A percentile compares a stretch with the other conserved stretches of the same genome.
Conservation (phyloP, 2,888 invertebrate genomes). For the Cecidostiba fungosa region DNA sequence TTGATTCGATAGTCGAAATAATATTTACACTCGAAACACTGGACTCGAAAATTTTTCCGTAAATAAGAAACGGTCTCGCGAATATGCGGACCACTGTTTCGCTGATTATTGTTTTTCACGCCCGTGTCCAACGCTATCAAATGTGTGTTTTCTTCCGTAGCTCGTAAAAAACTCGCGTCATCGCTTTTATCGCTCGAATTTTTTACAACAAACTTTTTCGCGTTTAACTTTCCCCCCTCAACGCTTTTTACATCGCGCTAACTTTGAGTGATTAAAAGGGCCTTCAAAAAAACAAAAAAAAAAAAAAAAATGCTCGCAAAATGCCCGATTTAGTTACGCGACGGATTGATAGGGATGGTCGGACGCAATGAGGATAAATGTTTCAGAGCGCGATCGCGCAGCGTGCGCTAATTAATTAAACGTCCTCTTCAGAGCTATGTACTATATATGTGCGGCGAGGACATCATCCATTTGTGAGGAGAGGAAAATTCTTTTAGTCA, state of each 20-base stretch:
- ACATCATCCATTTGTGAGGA: background rate
- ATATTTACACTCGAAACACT: no score
- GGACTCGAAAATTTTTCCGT: no score
- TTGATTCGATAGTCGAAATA: no score
- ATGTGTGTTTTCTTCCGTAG: background rate
- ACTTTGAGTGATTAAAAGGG: conserved; percentile 36
- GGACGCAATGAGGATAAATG: conserved; percentile 50
- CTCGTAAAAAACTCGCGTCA: background rate
- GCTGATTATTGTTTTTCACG: background rate
- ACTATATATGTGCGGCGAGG: background rate
- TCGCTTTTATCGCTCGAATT: background rate
- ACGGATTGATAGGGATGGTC: conserved; percentile 48
- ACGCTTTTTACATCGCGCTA: background rate
- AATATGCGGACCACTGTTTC: no score
- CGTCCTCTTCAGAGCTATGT: background rate
- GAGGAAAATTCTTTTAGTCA: conserved; percentile 3
- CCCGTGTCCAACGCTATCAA: no score
- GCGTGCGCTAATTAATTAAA: conserved; percentile 48
- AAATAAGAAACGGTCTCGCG: no score
- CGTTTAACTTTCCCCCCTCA: background rate
- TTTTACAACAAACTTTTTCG: background rate
- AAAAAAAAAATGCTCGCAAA: background rate
- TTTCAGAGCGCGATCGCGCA: background rate
- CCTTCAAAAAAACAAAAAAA: background rate
- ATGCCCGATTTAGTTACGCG: conserved; percentile 22